phyloP scores from a whole-genome alignment of 2,797 vertebrate genomes.

The Esox masquinongy region DNA sequence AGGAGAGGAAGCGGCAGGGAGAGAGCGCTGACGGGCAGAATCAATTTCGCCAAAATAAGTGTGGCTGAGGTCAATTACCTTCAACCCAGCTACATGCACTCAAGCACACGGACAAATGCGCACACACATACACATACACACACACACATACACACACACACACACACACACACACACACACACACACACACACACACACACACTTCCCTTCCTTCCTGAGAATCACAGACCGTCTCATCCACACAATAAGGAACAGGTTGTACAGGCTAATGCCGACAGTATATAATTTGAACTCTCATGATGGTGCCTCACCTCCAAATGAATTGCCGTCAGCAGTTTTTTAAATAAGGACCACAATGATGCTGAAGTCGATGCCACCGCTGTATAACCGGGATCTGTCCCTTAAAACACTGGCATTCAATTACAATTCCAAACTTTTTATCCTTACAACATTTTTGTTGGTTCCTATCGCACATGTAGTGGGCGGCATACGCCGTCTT shows the following conservation, averaged over 20 bases:
- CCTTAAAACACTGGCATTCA: not conserved
- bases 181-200: not conserved
- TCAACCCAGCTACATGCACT: not conserved
- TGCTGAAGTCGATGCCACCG: constrained; percentile 16
- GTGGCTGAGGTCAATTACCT: constrained; percentile 45
- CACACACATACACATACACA: not conserved
- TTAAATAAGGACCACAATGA: constrained; percentile 27
- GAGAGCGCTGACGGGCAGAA: constrained; percentile 38
- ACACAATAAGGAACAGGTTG: constrained; percentile 26
- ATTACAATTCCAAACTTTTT: not conserved
- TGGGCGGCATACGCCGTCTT: not conserved
- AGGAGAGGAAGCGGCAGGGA: not conserved
- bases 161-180: not conserved
- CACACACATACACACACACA: not conserved
- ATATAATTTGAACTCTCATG: constrained; percentile 37
- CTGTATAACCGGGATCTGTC: constrained; percentile 31
- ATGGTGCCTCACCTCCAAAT: constrained; percentile 29
- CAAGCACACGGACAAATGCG: not conserved
- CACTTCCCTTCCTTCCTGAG: not conserved
- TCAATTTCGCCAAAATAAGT: constrained; percentile 49
- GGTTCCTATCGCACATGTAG: not conserved
- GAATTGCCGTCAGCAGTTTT: constrained; percentile 50
- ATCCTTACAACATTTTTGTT: not conserved
- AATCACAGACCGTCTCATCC: constrained; percentile 14
- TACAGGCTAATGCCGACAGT: constrained; percentile 24